Evolutionary conservation across 2,113 vertebrate genomes (phyloP).

Genomic region (Calyptommatus sinebrachiatus): DNA sequence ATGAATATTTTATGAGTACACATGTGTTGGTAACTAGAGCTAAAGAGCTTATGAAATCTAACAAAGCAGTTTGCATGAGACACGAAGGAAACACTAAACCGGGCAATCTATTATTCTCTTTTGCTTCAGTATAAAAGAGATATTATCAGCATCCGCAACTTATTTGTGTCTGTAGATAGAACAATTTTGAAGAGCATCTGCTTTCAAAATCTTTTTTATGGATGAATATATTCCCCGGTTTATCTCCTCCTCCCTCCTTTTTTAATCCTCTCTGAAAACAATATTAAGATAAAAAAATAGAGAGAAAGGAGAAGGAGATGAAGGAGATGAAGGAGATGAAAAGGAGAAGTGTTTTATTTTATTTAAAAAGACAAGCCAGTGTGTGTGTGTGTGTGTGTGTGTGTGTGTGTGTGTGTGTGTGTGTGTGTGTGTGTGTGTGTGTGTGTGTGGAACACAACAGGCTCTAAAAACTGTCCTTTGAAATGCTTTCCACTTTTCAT

Average conservation of each 20-base stretch:
- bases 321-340: too few relatives aligned
- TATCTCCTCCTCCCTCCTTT: background rate
- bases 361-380: too few relatives aligned
- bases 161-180: background rate
- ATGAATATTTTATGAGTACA: conserved; percentile 40
- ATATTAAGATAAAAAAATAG: background rate
- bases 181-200: background rate
- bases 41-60: conserved; percentile 19
- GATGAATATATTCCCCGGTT: conserved; percentile 9
- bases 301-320: background rate
- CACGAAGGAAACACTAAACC: background rate
- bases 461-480: too few relatives aligned
- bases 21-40: conserved; percentile 20
- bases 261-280: background rate
- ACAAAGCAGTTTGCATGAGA: conserved; percentile 16
- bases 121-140: conserved; percentile 13
- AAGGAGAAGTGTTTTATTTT: background rate
- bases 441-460: too few relatives aligned
- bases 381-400: too few relatives aligned
- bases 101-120: background rate
- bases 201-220: conserved; percentile 24
- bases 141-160: background rate
- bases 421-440: too few relatives aligned
- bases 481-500: too few relatives aligned
- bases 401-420: too few relatives aligned